A percentile compares a stretch with the other conserved stretches of the same genome.
phyloP scores from a whole-genome alignment of 2,888 invertebrate genomes.

The Perdita meconis region DNA sequence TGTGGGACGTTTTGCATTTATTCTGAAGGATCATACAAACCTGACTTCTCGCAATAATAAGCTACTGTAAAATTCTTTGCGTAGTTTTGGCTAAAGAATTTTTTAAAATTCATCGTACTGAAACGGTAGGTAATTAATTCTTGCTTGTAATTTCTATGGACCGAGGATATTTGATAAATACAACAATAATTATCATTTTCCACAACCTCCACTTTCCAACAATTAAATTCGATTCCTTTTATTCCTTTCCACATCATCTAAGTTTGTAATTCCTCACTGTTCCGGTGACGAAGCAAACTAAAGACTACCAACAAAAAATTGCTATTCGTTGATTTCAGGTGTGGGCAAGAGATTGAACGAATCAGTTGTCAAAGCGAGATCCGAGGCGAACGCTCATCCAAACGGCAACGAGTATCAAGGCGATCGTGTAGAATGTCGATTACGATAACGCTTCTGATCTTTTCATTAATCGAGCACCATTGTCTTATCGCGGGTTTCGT shows the following conservation, averaged over 20 bases:
- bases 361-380: constrained; percentile 7
- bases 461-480: constrained; percentile 19
- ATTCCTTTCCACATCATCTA: no score
- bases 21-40: no score
- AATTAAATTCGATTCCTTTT: no score
- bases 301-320: neutral
- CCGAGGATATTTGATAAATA: no score
- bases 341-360: neutral
- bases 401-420: constrained; percentile 27
- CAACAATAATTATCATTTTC: no score
- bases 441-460: constrained; percentile 38
- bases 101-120: no score
- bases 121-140: no score
- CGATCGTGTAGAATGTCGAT: constrained; percentile 51
- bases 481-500: constrained; percentile 21
- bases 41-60: no score
- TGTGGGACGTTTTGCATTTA: neutral
- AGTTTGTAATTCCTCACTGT: neutral
- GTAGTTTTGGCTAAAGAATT: no score
- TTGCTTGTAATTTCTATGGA: no score
- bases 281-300: neutral
- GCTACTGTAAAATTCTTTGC: no score
- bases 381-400: neutral
- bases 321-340: neutral
- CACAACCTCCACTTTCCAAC: no score